These are phyloP conservation scores for Hippocampus barbouri DNA, from an alignment of 2,113 vertebrate genomes.

Conservation along the genomic window DNA sequence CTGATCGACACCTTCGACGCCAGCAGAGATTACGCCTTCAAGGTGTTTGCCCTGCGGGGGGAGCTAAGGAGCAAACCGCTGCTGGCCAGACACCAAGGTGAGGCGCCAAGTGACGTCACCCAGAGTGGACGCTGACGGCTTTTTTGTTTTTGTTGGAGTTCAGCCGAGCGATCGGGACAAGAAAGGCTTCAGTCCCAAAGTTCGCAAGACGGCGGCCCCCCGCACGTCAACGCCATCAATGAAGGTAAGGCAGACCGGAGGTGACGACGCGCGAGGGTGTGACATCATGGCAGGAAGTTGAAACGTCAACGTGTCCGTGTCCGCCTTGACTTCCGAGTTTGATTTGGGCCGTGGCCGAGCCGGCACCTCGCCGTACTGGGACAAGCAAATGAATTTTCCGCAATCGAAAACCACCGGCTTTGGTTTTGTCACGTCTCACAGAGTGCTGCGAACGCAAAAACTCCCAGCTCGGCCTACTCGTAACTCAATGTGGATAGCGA, in stretches of 20 bases:
- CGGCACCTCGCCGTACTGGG: too few species aligned
- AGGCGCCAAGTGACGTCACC: background rate
- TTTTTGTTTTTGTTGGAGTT: background rate
- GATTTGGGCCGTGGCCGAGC: too few species aligned
- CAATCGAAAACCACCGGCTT: too few species aligned
- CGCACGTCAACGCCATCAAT: conserved; percentile 50
- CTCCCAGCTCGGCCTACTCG: too few species aligned
- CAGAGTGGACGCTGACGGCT: background rate
- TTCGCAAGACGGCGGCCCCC: conserved; percentile 1
- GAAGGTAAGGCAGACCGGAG: conserved; percentile 44
- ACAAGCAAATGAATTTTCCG: too few species aligned
- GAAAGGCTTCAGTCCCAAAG: conserved; percentile 40
- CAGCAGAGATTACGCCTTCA: conserved; percentile 59
- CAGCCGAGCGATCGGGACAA: conserved; percentile 33
- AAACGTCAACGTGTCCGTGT: too few species aligned
- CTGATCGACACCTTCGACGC: conserved; percentile 58
- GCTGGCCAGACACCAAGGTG: conserved; percentile 62
- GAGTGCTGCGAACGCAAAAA: too few species aligned
- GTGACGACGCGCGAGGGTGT: background rate
- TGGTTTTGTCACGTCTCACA: too few species aligned
- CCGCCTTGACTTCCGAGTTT: too few species aligned
- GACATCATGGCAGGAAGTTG: too few species aligned
- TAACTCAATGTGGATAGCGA: too few species aligned
- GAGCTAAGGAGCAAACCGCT: conserved; percentile 64
- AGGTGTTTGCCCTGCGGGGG: conserved; percentile 52